These are phyloP conservation scores for Hipparchia semele DNA, from an alignment of 2,888 invertebrate genomes.

Conservation along the genomic window DNA sequence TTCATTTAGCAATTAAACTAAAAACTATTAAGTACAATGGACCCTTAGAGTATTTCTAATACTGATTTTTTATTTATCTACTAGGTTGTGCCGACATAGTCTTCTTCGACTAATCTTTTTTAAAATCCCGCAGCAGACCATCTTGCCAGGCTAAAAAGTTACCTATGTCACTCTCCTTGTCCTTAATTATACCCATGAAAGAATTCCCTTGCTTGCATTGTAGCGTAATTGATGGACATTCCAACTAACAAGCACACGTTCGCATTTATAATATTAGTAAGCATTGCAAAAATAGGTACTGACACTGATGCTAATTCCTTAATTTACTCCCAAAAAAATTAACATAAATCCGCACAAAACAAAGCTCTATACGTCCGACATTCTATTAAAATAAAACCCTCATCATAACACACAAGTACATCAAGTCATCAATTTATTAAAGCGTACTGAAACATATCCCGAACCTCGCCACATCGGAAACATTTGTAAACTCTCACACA, in stretches of 20 bases:
- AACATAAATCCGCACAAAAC: neutral
- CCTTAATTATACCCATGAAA: no score
- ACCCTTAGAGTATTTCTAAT: neutral
- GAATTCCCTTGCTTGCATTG: no score
- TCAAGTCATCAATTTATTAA: slow-evolving; percentile 1
- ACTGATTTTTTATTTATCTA: no score
- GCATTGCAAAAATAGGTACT: neutral
- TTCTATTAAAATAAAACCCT: neutral
- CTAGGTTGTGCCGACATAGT: no score
- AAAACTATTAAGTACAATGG: neutral
- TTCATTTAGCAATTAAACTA: neutral
- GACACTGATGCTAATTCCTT: neutral
- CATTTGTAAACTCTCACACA: slow-evolving; percentile 17
- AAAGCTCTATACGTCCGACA: neutral
- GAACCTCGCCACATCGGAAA: no score
- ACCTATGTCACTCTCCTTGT: no score
- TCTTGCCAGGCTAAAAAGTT: no score
- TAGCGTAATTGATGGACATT: no score
- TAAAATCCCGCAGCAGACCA: no score
- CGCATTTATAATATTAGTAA: neutral
- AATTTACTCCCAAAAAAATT: neutral
- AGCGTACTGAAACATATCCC: slow-evolving; percentile 1
- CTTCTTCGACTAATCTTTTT: no score
- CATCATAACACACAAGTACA: neutral
- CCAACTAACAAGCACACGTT: neutral